phyloP scores from a whole-genome alignment of 2,113 vertebrate genomes.

The Clarias gariepinus region DNA sequence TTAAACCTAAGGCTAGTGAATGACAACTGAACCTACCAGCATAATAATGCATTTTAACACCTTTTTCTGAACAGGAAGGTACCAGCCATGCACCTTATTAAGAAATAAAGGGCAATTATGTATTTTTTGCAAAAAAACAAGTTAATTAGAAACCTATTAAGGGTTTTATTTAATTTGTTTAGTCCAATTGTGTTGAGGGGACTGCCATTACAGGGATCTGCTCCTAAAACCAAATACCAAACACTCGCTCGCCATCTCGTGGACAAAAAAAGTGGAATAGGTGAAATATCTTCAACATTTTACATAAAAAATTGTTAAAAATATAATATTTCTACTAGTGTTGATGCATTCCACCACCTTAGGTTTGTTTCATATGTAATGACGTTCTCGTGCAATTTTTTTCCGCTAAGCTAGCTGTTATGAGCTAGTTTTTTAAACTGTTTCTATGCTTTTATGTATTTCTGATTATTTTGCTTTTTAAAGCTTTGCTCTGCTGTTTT shows the following conservation, averaged over 20 bases:
- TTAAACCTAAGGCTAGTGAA: not conserved
- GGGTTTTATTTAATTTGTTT: not conserved
- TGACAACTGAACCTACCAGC: not conserved
- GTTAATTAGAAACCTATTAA: not conserved
- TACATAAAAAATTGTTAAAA: not conserved
- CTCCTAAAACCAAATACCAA: not conserved
- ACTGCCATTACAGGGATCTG: not conserved
- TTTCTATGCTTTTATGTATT: not conserved
- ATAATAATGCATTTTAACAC: not conserved
- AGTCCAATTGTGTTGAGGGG: not conserved
- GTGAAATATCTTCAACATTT: not conserved
- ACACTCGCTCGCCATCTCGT: conserved; percentile 28
- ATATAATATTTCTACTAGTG: not conserved
- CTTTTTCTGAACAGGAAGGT: not conserved
- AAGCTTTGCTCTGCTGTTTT: not conserved
- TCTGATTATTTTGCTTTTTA: not conserved
- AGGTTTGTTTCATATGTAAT: not conserved
- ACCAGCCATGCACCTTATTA: not conserved
- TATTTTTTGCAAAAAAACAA: not conserved
- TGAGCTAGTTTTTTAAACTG: not conserved
- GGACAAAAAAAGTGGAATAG: conserved; percentile 8
- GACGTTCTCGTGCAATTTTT: not conserved
- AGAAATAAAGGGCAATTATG: not conserved
- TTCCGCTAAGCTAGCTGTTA: not conserved
- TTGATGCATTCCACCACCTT: not conserved